A percentile compares a stretch with the other conserved stretches of the same genome.
phyloP scores from a whole-genome alignment of 2,888 invertebrate genomes.

The Nemotelus nigrinus region DNA sequence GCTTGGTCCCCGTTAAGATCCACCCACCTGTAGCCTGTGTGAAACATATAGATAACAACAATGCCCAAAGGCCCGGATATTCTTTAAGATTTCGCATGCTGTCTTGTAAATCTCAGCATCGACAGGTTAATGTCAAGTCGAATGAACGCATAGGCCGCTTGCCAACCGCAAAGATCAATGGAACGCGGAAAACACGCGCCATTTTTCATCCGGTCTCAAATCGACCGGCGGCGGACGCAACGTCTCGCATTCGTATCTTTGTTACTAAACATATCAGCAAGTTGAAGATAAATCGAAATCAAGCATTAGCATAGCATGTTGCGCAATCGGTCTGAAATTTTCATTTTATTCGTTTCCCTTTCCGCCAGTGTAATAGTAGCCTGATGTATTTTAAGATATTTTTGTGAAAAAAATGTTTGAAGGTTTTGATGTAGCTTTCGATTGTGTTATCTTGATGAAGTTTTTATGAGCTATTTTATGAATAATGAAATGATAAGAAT shows the following conservation, averaged over 20 bases:
- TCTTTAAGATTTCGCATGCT: slow-evolving; percentile 19
- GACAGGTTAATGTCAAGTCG: slow-evolving; percentile 24
- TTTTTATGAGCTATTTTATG: too few relatives aligned
- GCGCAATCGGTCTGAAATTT: slow-evolving; percentile 5
- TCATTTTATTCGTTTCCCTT: neutral
- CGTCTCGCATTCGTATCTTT: neutral
- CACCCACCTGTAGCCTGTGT: slow-evolving; percentile 26
- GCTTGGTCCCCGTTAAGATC: slow-evolving; percentile 7
- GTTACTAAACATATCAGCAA: neutral
- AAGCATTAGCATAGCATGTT: neutral
- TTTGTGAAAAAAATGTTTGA: too few relatives aligned
- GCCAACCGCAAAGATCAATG: neutral
- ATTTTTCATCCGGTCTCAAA: slow-evolving; percentile 6
- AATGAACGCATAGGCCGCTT: neutral
- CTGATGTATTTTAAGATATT: too few relatives aligned
- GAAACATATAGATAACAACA: neutral
- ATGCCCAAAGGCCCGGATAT: neutral
- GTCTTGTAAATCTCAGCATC: slow-evolving; percentile 19
- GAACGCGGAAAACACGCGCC: slow-evolving; percentile 14
- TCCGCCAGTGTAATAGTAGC: too few relatives aligned
- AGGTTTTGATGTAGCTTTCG: too few relatives aligned
- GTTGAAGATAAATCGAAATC: neutral
- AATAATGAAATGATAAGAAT: too few relatives aligned
- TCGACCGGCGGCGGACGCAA: too few relatives aligned
- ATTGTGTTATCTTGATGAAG: too few relatives aligned